Conservation (phyloP, 2,797 vertebrate species). For the Acrocephalus scirpaceus region DNA sequence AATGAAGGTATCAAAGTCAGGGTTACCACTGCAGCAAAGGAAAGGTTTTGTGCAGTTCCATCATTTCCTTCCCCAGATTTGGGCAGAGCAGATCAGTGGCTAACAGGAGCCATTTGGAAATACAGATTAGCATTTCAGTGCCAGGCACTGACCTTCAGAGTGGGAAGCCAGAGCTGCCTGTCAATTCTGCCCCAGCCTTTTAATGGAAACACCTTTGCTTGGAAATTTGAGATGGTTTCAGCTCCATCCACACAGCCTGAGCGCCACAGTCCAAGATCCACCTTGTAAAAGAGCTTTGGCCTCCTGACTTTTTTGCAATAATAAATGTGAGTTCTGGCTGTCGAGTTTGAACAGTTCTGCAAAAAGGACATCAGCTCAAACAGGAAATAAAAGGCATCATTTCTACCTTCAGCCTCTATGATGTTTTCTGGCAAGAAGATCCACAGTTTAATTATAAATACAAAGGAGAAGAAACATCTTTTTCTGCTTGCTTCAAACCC, state of each 20-base stretch:
- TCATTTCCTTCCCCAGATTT: background rate
- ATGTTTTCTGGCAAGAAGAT: constrained; percentile 31
- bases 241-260: background rate
- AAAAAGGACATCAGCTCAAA: background rate
- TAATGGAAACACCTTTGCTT: background rate
- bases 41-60: background rate
- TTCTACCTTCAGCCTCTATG: background rate
- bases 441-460: constrained; percentile 52
- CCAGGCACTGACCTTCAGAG: background rate
- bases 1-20: background rate
- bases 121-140: background rate
- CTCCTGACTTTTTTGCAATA: background rate
- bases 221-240: background rate
- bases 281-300: background rate
- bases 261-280: background rate
- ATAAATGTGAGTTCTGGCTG: background rate
- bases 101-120: background rate
- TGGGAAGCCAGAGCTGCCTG: background rate
- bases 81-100: background rate
- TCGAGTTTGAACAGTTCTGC: background rate
- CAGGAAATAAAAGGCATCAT: constrained; percentile 4
- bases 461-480: constrained; percentile 21
- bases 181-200: background rate
- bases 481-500: constrained; percentile 29
- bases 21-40: background rate